Percentiles rank a stretch among this genome's conserved stretches.
Evolutionary conservation across 2,797 vertebrate species (phyloP).

Genomic region (Macropodus opercularis): DNA sequence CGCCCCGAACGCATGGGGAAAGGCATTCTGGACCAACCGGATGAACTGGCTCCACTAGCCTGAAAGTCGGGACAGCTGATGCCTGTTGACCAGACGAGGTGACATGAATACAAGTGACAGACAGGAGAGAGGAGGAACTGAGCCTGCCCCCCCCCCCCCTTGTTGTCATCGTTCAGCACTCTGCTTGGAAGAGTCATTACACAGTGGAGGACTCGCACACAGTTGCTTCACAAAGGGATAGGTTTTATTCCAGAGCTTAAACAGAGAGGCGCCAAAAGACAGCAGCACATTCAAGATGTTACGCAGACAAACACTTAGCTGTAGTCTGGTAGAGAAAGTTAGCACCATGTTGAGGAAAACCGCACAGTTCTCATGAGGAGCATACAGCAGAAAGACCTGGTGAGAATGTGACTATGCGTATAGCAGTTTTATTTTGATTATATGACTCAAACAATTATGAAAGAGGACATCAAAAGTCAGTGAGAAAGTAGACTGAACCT

Average conservation of each 20-base stretch:
- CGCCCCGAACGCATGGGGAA: slow-evolving; percentile 50
- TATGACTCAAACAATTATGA: slow-evolving; percentile 10
- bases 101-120: slow-evolving; percentile 24
- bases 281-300: slow-evolving; percentile 65
- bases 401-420: slow-evolving; percentile 55
- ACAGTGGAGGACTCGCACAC: slow-evolving; percentile 60
- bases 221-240: slow-evolving; percentile 62
- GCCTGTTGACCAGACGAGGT: slow-evolving; percentile 72
- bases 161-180: too few species aligned
- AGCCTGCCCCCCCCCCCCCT: background rate
- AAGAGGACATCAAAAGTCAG: slow-evolving; percentile 52
- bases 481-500: slow-evolving; percentile 45
- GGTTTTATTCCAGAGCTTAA: slow-evolving; percentile 75
- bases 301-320: slow-evolving; percentile 62
- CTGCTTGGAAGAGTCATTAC: slow-evolving; percentile 23
- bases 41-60: slow-evolving; percentile 41
- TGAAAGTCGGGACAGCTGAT: slow-evolving; percentile 74
- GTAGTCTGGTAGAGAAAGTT: slow-evolving; percentile 45
- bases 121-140: slow-evolving; percentile 12
- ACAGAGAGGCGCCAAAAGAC: slow-evolving; percentile 64
- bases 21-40: slow-evolving; percentile 55
- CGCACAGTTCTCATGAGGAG: slow-evolving; percentile 50
- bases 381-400: slow-evolving; percentile 36
- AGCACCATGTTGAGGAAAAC: slow-evolving; percentile 69
- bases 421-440: slow-evolving; percentile 29